Percentiles rank a stretch among this genome's conserved stretches.
These are phyloP conservation scores for Timema podura DNA, from an alignment of 2,888 invertebrate species.

Conservation along the genomic window DNA sequence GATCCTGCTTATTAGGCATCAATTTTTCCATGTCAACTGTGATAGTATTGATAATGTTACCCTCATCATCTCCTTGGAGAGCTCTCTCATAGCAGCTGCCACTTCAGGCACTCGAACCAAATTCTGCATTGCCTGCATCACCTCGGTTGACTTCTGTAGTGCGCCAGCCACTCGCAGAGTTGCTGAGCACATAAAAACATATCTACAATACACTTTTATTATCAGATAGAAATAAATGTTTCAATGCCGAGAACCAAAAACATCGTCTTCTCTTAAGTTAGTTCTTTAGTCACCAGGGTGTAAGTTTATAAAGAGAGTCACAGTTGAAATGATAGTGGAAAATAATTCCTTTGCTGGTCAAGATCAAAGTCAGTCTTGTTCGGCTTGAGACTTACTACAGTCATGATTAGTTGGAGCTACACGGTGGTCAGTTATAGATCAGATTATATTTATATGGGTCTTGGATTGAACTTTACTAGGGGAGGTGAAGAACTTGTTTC, in stretches of 20 bases:
- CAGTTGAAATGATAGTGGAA: too few relatives aligned
- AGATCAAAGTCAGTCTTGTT: too few relatives aligned
- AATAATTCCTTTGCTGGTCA: too few relatives aligned
- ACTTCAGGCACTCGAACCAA: conserved; percentile 89
- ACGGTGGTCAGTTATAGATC: too few relatives aligned
- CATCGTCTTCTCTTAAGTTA: not conserved
- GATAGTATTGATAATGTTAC: conserved; percentile 37
- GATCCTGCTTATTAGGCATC: not conserved
- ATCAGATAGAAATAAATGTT: not conserved
- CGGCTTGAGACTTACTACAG: too few relatives aligned
- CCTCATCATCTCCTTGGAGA: conserved; percentile 99
- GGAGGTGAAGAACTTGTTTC: too few relatives aligned
- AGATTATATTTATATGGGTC: too few relatives aligned
- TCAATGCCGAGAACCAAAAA: not conserved
- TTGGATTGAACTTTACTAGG: too few relatives aligned
- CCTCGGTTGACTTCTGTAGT: conserved; percentile 92
- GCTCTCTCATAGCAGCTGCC: conserved; percentile 92
- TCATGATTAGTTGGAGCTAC: too few relatives aligned
- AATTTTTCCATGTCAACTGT: not conserved
- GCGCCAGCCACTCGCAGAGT: conserved; percentile 90
- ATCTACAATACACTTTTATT: not conserved
- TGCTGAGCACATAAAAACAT: conserved; percentile 54
- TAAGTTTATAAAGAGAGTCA: not conserved
- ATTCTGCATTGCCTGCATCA: conserved; percentile 97
- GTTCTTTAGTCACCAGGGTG: not conserved